Evolutionary conservation across 2,888 invertebrate species (phyloP).

Genomic region (Platycheirus rosarum): DNA sequence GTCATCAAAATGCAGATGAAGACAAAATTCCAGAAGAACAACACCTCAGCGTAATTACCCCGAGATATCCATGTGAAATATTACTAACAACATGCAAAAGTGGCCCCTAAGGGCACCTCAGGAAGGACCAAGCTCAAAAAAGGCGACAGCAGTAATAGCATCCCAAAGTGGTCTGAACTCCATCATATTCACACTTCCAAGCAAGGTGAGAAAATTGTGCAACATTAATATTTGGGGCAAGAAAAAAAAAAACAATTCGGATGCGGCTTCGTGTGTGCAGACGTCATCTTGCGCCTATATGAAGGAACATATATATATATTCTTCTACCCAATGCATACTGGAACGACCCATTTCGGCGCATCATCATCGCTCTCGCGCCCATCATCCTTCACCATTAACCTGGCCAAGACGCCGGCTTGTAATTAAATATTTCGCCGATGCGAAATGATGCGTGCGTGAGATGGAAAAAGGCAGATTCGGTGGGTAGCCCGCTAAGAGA

Average conservation of each 20-base stretch:
- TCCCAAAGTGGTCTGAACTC: conserved; percentile 53
- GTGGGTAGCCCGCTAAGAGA: conserved; percentile 71
- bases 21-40: conserved; percentile 41
- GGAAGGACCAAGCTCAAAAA: conserved; percentile 1
- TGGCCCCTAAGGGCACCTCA: conserved; percentile 37
- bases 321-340: conserved; percentile 10
- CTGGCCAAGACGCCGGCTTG: conserved; percentile 68
- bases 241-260: conserved; percentile 40
- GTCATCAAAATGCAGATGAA: conserved; percentile 54
- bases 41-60: conserved; percentile 62
- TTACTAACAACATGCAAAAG: conserved; percentile 66
- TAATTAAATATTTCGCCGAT: conserved; percentile 74
- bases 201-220: conserved; percentile 67
- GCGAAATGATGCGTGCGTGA: conserved; percentile 66
- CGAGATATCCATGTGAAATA: conserved; percentile 56
- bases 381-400: conserved; percentile 73
- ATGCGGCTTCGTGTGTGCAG: conserved; percentile 13
- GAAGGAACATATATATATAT: background rate
- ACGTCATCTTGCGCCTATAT: conserved; percentile 1
- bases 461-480: conserved; percentile 45
- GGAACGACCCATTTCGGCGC: conserved; percentile 69
- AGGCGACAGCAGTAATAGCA: conserved; percentile 56
- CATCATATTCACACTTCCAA: conserved; percentile 71
- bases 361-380: conserved; percentile 74
- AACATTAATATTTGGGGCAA: conserved; percentile 63